Conservation (phyloP, 2,113 vertebrate genomes). For the Pedionomus torquatus region DNA sequence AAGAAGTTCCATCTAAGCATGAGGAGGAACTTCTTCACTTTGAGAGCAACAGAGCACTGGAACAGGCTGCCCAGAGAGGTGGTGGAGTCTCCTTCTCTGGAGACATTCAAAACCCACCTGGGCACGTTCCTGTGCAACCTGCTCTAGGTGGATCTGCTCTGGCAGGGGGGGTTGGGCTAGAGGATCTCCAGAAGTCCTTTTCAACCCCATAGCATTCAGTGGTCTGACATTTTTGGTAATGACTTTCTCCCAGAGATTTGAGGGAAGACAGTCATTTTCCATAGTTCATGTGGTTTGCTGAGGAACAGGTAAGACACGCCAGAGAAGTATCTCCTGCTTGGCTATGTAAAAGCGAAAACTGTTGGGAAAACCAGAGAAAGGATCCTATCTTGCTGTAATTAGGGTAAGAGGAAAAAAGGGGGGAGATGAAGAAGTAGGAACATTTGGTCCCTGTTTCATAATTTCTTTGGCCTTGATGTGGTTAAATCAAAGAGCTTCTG, state of each 20-base stretch:
- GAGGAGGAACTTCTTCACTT: too few relatives aligned
- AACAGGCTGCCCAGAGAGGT: too few relatives aligned
- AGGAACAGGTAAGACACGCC: not conserved
- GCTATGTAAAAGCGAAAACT: not conserved
- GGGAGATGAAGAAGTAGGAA: not conserved
- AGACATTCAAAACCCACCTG: too few relatives aligned
- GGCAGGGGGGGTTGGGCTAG: too few relatives aligned
- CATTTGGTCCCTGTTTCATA: not conserved
- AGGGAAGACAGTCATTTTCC: not conserved
- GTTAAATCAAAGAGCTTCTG: not conserved
- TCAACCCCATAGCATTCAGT: too few relatives aligned
- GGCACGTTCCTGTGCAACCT: too few relatives aligned
- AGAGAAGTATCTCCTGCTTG: not conserved
- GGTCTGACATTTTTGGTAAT: not conserved
- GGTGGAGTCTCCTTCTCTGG: too few relatives aligned
- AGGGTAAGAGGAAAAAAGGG: accelerated
- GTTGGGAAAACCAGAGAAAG: not conserved
- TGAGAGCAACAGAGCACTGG: too few relatives aligned
- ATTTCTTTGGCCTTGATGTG: not conserved
- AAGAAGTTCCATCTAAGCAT: too few relatives aligned
- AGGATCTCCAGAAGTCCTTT: too few relatives aligned
- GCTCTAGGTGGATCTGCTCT: too few relatives aligned
- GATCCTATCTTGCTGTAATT: not conserved
- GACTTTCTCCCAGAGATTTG: not conserved
- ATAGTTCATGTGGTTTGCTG: not conserved